A percentile compares a stretch with the other conserved stretches of the same genome.
Conservation (phyloP, 2,888 invertebrate species). For the Diabrotica balteata region DNA sequence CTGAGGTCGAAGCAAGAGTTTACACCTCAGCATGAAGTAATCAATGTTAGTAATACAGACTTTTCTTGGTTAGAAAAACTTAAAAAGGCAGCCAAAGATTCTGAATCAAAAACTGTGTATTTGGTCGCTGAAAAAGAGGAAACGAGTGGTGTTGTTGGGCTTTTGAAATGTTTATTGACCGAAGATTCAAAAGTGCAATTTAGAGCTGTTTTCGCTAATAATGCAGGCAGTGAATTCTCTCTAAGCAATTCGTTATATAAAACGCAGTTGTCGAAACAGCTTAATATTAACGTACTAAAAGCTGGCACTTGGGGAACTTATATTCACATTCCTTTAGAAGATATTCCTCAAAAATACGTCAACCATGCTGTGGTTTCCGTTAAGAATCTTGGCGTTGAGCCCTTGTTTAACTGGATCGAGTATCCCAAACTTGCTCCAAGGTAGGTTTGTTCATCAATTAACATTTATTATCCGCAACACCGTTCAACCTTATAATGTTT, state of each 20-base stretch:
- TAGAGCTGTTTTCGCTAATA: constrained; percentile 37
- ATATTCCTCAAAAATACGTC: constrained; percentile 22
- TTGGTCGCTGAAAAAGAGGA: constrained; percentile 31
- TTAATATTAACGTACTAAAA: constrained; percentile 42
- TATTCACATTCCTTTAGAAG: constrained; percentile 34
- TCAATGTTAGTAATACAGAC: constrained; percentile 28
- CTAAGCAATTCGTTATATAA: constrained; percentile 36
- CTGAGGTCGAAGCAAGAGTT: constrained; percentile 7
- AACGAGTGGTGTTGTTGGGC: constrained; percentile 42
- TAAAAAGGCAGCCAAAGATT: constrained; percentile 9
- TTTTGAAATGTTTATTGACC: constrained; percentile 38
- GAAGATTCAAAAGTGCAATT: constrained; percentile 34
- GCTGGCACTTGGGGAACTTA: constrained; percentile 44
- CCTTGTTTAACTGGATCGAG: too few species aligned
- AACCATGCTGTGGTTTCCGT: constrained; percentile 61
- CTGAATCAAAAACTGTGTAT: constrained; percentile 26
- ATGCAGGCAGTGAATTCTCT: constrained; percentile 34
- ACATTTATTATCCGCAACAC: too few species aligned
- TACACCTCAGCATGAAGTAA: constrained; percentile 16
- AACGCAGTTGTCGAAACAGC: constrained; percentile 40
- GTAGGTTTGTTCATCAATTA: too few species aligned
- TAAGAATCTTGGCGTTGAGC: too few species aligned
- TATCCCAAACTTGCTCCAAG: too few species aligned
- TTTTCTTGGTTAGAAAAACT: constrained; percentile 52
- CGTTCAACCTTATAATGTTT: too few species aligned